Evolutionary conservation across 2,888 invertebrate genomes (phyloP).

Genomic region (Apodemia mormo): DNA sequence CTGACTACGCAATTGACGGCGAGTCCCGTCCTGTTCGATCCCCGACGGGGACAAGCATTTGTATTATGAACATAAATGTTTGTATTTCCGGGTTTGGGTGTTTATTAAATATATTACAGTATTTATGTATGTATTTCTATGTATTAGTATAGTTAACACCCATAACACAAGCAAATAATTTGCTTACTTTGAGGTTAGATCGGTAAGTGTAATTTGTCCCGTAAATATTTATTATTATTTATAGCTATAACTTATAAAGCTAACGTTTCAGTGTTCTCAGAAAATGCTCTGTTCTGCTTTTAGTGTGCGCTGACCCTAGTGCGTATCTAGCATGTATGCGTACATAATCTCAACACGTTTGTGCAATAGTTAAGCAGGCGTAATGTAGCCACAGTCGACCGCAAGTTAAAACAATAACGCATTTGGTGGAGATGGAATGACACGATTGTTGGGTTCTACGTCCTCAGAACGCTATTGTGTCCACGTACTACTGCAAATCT

Average conservation of each 20-base stretch:
- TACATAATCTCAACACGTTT: slow-evolving; percentile 1
- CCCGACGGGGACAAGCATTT: no score
- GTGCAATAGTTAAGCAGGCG: slow-evolving; percentile 8
- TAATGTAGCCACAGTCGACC: slow-evolving; percentile 35
- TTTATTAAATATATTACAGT: no score
- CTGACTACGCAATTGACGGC: no score
- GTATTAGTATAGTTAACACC: no score
- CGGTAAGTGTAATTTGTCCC: no score
- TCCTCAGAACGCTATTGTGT: slow-evolving; percentile 35
- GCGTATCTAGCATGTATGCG: not conserved
- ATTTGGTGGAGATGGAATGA: slow-evolving; percentile 53
- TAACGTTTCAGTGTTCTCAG: not conserved
- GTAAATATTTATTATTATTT: no score
- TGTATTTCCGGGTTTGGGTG: no score
- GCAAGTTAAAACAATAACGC: slow-evolving; percentile 70
- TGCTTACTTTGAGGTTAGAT: no score
- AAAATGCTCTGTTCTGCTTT: not conserved
- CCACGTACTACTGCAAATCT: slow-evolving; percentile 40
- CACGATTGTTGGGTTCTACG: slow-evolving; percentile 32
- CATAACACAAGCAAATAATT: no score
- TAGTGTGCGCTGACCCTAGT: not conserved
- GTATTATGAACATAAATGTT: no score
- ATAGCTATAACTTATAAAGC: not conserved
- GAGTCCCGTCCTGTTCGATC: no score
- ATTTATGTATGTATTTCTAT: no score